Conservation (phyloP, 1,140 invertebrate genomes). For the Cepaea nemoralis region DNA sequence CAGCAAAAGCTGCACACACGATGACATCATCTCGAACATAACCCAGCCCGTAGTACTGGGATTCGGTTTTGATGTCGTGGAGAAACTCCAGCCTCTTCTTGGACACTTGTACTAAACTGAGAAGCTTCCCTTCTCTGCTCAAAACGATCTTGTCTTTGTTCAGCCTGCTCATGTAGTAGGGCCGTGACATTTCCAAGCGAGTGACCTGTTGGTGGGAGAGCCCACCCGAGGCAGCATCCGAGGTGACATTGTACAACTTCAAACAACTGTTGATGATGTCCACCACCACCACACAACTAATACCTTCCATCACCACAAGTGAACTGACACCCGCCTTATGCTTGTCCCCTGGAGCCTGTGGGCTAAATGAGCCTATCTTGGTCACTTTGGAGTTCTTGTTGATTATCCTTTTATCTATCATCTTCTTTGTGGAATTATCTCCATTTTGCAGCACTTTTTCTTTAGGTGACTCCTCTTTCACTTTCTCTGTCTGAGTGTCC, state of each 20-base stretch:
- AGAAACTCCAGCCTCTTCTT: constrained; percentile 35
- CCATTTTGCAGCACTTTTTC: neutral
- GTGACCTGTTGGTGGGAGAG: constrained; percentile 1
- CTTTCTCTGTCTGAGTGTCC: neutral
- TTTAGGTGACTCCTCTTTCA: neutral
- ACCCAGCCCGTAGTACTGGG: constrained; percentile 26
- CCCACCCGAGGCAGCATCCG: neutral
- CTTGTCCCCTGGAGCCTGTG: constrained; percentile 19
- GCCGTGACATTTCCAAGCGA: constrained; percentile 10
- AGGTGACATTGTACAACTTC: constrained; percentile 24
- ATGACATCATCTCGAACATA: constrained; percentile 13
- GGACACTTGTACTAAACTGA: constrained; percentile 29
- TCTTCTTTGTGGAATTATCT: neutral
- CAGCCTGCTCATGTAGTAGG: constrained; percentile 21
- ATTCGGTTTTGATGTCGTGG: neutral
- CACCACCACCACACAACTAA: constrained; percentile 13
- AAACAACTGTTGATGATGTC: constrained; percentile 40
- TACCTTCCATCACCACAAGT: constrained; percentile 30
- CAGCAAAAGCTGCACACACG: constrained; percentile 18
- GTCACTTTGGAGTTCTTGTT: constrained; percentile 12
- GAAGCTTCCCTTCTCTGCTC: neutral
- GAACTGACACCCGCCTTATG: constrained; percentile 25
- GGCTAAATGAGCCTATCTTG: constrained; percentile 2
- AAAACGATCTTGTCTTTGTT: constrained; percentile 2
- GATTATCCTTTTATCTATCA: neutral